Base-by-base conservation (phyloP, 1,140 invertebrate genomes). In the Papilio machaon region DNA sequence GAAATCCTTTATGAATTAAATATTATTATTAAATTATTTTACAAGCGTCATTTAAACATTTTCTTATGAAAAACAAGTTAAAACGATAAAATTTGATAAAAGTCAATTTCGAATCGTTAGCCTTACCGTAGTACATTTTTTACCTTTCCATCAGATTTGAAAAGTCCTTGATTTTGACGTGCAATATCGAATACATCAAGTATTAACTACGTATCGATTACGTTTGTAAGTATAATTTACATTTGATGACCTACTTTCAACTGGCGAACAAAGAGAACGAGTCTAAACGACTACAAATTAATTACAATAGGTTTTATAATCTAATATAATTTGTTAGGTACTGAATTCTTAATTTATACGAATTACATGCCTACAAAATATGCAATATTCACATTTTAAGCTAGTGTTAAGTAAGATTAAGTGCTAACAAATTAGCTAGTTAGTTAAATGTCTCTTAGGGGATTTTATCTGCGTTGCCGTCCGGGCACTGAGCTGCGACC, bases 401-500 rank as follows among this genome's bases (percentile, higher is more conserved):
- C 10, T n/a, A 73, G 73, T 47, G 15, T 76, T 54, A 76, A 75
- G 46, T 75, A 38, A 77, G 58, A 49, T 64, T 67, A 67, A 35
- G 76, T 64, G 35, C n/a, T 64, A 60, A 78, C 58, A 58, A 58
- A 58, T 79, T 79, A 58, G 58, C 54, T n/a, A n/a, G 58, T 4
- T 49, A 75, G 73, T 23, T 47, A 49, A 19, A 19, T 75, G 75
- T 52, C 49, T 54, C 11, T 35, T 64, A 13, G 35, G 76, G 30
- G 58, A 64, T 64, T 79, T 79, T 79, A 79, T 79, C 54, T 64
- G 58, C 35, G 54, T 58, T 46, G 76, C n/a, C 76, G 35, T 30
- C 82, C 77, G 82, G 75, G 85, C 47, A 80, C 80, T 84, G 84
- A 80, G 83, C 80, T 82, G 82, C 84, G 88, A 87, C 89, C 90